Percentiles rank a stretch among this genome's conserved stretches.
phyloP scores from a whole-genome alignment of 1,140 invertebrate species.

The Leucophenga varia region DNA sequence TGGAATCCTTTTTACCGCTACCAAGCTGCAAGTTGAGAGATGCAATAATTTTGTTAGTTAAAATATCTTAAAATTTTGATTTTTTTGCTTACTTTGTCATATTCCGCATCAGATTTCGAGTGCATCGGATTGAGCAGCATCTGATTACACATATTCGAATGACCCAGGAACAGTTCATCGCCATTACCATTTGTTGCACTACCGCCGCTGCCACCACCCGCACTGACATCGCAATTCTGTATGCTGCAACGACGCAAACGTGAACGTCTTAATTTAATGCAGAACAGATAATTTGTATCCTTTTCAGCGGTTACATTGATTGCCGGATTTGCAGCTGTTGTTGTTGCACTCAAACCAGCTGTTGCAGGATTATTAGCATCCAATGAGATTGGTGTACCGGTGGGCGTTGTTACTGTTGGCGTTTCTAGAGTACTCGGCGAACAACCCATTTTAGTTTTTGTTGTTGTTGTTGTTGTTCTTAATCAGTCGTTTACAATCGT shows the following conservation, averaged over 20 bases:
- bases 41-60: not conserved
- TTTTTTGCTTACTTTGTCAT: constrained; percentile 43
- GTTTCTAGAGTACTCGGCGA: constrained; percentile 34
- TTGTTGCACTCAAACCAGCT: too few species aligned
- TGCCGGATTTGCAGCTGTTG: constrained; percentile 4
- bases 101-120: constrained; percentile 50
- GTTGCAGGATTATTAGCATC: too few species aligned
- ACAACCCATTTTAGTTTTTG: constrained; percentile 39
- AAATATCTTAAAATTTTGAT: not conserved
- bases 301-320: constrained; percentile 28
- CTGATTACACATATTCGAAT: constrained; percentile 46
- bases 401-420: constrained; percentile 14
- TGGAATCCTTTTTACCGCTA: constrained; percentile 54
- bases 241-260: constrained; percentile 46
- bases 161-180: constrained; percentile 4
- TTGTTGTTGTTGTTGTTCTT: constrained; percentile 1
- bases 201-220: constrained; percentile 40
- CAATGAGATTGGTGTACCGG: too few species aligned
- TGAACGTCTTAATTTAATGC: constrained; percentile 47
- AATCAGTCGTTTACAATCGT: too few species aligned
- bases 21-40: constrained; percentile 31
- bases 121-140: constrained; percentile 48
- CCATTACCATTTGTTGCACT: constrained; percentile 27
- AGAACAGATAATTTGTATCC: constrained; percentile 47
- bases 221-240: constrained; percentile 33